phyloP scores from a whole-genome alignment of 2,888 invertebrate genomes.

The Chrysotoxum bicinctum region DNA sequence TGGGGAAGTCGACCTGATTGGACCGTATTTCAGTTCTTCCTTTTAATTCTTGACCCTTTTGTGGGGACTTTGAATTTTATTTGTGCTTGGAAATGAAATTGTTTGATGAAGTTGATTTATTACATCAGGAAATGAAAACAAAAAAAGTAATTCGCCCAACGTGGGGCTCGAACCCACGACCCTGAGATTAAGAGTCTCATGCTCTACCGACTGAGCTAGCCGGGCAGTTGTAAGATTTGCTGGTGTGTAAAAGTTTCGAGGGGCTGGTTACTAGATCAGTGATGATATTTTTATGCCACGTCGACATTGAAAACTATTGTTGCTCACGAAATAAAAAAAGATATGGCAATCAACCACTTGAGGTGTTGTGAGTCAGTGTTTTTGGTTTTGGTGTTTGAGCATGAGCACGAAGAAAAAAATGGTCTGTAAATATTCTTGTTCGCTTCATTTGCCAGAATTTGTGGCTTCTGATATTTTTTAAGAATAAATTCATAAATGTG shows the following conservation, averaged over 20 bases:
- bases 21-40: not conserved
- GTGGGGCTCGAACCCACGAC: conserved; percentile 72
- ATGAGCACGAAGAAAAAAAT: no score
- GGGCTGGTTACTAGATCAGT: not conserved
- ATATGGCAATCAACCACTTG: no score
- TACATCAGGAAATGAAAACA: not conserved
- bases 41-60: conserved; percentile 29
- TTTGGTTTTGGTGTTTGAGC: no score
- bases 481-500: no score
- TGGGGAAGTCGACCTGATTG: not conserved
- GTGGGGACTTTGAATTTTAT: not conserved
- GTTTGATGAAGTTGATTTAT: conserved; percentile 28
- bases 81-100: not conserved
- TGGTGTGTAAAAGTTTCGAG: not conserved
- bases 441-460: no score
- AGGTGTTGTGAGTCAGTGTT: no score
- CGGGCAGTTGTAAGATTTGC: conserved; percentile 1
- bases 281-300: conserved; percentile 1
- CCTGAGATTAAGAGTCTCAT: conserved; percentile 70
- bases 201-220: conserved; percentile 72
- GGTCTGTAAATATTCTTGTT: no score
- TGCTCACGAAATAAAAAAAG: no score
- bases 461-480: no score
- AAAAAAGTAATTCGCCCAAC: conserved; percentile 52
- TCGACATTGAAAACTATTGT: not conserved